Percentiles rank a stretch among this genome's conserved stretches.
Conservation (phyloP, 2,888 invertebrate species). For the Dinocampus coccinellae region DNA sequence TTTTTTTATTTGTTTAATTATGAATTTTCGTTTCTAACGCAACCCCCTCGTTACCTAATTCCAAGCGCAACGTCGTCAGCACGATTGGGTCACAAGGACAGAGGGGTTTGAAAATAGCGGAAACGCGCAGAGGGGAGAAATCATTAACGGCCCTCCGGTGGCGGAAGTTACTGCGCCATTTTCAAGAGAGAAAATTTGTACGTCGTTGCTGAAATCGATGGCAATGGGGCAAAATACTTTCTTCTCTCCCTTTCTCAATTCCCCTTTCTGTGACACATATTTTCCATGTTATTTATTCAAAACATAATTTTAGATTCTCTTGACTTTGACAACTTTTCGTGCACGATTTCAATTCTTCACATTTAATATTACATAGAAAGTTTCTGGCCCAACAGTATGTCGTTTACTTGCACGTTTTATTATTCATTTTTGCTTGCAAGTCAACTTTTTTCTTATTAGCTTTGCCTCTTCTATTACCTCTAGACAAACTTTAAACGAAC, state of each 20-base stretch:
- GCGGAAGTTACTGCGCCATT: conserved; percentile 38
- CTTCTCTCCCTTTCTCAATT: neutral
- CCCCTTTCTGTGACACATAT: neutral
- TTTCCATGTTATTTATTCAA: conserved; percentile 2
- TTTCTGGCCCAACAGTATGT: conserved; percentile 80
- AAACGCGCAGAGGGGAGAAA: conserved; percentile 31
- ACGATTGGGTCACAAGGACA: conserved; percentile 19
- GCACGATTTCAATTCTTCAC: conserved; percentile 89
- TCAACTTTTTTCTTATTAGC: conserved; percentile 73
- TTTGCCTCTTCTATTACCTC: conserved; percentile 60
- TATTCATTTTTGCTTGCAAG: conserved; percentile 83
- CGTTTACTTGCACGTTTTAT: conserved; percentile 81
- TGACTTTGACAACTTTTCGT: conserved; percentile 71
- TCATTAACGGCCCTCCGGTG: conserved; percentile 29
- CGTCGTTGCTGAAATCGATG: conserved; percentile 16
- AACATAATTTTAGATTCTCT: conserved; percentile 35
- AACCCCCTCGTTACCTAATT: conserved; percentile 36
- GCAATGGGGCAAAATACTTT: conserved; percentile 6
- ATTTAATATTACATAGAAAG: conserved; percentile 84
- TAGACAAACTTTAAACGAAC: conserved; percentile 68
- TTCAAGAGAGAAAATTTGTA: conserved; percentile 20
- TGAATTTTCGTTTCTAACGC: conserved; percentile 4
- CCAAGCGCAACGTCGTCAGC: conserved; percentile 10
- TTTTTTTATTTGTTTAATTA: neutral
- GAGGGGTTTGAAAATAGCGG: conserved; percentile 29